Percentiles rank a stretch among this genome's conserved stretches.
phyloP scores from a whole-genome alignment of 2,113 vertebrate genomes.

The Pelmatolapia mariae region DNA sequence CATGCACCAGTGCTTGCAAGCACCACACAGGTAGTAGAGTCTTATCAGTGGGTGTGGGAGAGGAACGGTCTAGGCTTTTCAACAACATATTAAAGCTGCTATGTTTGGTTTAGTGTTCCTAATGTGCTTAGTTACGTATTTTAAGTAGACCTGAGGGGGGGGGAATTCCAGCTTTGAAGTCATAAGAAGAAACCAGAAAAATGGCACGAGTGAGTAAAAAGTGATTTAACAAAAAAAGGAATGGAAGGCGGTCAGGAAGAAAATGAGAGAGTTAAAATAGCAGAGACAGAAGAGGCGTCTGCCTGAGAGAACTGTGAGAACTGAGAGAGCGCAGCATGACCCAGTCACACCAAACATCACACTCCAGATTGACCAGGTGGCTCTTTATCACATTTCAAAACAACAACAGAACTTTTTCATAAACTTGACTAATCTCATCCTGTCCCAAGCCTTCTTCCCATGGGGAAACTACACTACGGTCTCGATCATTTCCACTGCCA shows the following conservation, averaged over 20 bases:
- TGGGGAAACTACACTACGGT: neutral
- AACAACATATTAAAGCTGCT: neutral
- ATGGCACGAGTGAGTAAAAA: neutral
- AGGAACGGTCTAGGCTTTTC: neutral
- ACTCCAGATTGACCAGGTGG: neutral
- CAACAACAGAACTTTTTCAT: neutral
- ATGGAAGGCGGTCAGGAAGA: neutral
- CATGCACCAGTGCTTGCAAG: neutral
- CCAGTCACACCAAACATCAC: neutral
- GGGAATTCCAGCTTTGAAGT: neutral
- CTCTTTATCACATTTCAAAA: slow-evolving; percentile 4
- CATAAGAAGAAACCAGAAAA: neutral
- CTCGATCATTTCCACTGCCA: neutral
- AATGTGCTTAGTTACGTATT: neutral
- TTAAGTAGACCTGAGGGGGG: neutral
- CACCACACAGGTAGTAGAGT: slow-evolving; percentile 36
- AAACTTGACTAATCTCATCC: neutral
- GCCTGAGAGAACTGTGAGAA: neutral
- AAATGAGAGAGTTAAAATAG: neutral
- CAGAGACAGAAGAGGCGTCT: neutral
- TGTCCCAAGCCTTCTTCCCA: neutral
- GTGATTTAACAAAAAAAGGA: neutral
- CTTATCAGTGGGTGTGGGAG: slow-evolving; percentile 2
- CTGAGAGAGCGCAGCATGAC: too few relatives aligned
- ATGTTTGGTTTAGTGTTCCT: slow-evolving; percentile 18